A percentile compares a stretch with the other conserved stretches of the same genome.
Conservation (phyloP, 2,888 invertebrate species). For the Nomada ruficornis region DNA sequence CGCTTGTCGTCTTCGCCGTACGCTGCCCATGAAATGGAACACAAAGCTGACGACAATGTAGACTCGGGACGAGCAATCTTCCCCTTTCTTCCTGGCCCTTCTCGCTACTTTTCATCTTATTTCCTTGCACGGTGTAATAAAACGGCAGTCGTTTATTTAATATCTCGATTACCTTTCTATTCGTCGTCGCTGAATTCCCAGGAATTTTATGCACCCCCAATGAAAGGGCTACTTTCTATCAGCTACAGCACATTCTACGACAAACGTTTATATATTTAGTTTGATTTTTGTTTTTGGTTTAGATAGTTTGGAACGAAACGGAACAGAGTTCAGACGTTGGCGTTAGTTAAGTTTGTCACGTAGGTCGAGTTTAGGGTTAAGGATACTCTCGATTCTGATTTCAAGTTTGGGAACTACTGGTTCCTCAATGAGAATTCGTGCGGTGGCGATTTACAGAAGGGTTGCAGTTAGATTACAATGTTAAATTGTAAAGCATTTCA, state of each 20-base stretch:
- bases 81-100: background rate
- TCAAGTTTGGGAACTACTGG: no score
- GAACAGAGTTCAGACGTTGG: no score
- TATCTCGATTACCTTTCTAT: conserved; percentile 39
- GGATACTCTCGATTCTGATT: no score
- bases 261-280: background rate
- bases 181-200: background rate
- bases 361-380: no score
- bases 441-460: no score
- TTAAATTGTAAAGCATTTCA: no score
- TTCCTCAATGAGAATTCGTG: no score
- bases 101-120: background rate
- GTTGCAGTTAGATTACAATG: no score
- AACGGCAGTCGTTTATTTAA: conserved; percentile 42
- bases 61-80: conserved; percentile 43
- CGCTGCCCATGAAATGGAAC: conserved; percentile 34
- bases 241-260: background rate
- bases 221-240: background rate
- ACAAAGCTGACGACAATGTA: conserved; percentile 47
- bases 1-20: conserved; percentile 24
- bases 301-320: no score
- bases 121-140: conserved; percentile 36
- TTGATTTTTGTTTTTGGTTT: background rate
- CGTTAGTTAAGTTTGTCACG: no score
- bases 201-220: conserved; percentile 4